A percentile compares a stretch with the other conserved stretches of the same genome.
phyloP scores from a whole-genome alignment of 2,888 invertebrate species.

The Mimachlamys varia region DNA sequence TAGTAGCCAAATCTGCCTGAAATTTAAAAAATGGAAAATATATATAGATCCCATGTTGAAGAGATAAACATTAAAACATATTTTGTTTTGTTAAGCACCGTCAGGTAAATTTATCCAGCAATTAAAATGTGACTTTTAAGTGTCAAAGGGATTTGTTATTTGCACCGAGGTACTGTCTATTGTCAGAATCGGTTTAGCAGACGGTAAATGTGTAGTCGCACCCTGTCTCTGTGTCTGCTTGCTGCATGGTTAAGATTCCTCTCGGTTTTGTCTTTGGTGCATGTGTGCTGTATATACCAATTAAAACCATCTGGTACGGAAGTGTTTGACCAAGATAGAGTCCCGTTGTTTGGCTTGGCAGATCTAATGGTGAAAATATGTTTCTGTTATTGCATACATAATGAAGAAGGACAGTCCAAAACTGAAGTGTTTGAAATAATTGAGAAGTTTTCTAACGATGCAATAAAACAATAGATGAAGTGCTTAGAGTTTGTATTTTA shows the following conservation, averaged over 20 bases:
- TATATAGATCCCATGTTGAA: too few relatives aligned
- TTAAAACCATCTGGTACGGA: slow-evolving; percentile 22
- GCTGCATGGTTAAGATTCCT: not conserved
- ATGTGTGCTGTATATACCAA: not conserved
- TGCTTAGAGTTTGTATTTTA: not conserved
- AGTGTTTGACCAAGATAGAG: slow-evolving; percentile 32
- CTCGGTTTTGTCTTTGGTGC: not conserved
- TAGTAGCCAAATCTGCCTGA: too few relatives aligned
- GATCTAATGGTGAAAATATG: not conserved
- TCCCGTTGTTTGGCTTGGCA: not conserved
- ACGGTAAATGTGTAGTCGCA: not conserved
- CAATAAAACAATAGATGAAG: not conserved
- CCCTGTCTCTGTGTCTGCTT: not conserved
- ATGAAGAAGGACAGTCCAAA: not conserved
- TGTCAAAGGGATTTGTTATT: not conserved
- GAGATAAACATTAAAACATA: not conserved
- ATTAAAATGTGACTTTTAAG: not conserved
- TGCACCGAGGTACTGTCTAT: not conserved
- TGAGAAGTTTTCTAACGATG: not conserved
- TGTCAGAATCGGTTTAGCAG: slow-evolving; percentile 3
- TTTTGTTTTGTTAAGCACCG: not conserved
- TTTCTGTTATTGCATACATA: not conserved
- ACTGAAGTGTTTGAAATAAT: not conserved
- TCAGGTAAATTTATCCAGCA: not conserved
- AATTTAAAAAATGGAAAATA: too few relatives aligned